Conservation (phyloP, 2,113 vertebrate species). For the Hippocampus comes region DNA sequence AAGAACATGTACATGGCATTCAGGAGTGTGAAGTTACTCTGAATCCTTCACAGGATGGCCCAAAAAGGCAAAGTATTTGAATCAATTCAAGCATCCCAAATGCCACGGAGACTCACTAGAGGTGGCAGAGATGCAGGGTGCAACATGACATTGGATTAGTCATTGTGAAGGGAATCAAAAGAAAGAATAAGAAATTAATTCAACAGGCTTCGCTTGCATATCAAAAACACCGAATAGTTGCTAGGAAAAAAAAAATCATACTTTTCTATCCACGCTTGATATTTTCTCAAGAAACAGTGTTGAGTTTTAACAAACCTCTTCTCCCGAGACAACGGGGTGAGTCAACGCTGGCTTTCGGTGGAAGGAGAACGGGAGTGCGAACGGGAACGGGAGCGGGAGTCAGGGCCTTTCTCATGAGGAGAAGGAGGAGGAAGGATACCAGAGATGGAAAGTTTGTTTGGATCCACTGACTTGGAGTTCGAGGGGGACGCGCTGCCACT, state of each 20-base stretch:
- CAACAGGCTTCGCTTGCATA: slow-evolving; percentile 11
- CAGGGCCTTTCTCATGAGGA: slow-evolving; percentile 67
- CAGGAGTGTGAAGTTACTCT: background rate
- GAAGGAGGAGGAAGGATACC: slow-evolving; percentile 52
- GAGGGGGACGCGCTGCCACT: slow-evolving; percentile 75
- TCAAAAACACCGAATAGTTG: slow-evolving; percentile 11
- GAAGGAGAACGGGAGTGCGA: slow-evolving; percentile 78
- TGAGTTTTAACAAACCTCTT: background rate
- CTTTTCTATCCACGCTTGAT: background rate
- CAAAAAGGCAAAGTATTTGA: no score
- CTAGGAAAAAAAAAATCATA: background rate
- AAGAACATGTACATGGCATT: no score
- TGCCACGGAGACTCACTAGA: background rate
- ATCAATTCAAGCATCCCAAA: background rate
- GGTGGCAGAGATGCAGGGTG: background rate
- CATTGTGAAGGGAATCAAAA: background rate
- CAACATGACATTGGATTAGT: background rate
- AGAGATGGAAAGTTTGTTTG: slow-evolving; percentile 80
- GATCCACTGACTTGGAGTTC: slow-evolving; percentile 79
- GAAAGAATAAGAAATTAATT: background rate
- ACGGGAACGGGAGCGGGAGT: slow-evolving; percentile 66
- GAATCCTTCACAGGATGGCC: no score
- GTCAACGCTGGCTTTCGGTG: slow-evolving; percentile 86
- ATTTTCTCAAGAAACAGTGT: background rate
- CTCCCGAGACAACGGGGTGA: background rate